Conservation (phyloP, 1,140 invertebrate genomes). For the Latrodectus geometricus region DNA sequence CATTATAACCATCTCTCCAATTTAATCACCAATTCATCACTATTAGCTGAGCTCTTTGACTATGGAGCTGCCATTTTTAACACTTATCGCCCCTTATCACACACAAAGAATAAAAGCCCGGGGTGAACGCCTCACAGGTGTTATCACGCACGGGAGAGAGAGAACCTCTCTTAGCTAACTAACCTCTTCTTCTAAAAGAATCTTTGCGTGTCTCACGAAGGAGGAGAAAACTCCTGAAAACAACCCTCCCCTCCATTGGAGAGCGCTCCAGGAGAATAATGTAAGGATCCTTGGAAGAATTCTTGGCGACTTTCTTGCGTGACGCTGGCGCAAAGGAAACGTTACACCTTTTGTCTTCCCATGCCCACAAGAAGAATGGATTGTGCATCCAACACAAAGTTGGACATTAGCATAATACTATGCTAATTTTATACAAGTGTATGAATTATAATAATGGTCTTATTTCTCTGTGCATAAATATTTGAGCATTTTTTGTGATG, state of each 20-base stretch:
- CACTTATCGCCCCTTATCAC: slow-evolving; percentile 25
- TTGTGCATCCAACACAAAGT: not conserved
- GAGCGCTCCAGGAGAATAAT: not conserved
- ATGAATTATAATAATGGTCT: slow-evolving; percentile 56
- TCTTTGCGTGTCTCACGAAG: slow-evolving; percentile 50
- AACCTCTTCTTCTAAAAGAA: slow-evolving; percentile 44
- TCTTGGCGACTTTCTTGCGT: slow-evolving; percentile 53
- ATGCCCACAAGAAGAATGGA: slow-evolving; percentile 15
- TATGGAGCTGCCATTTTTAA: slow-evolving; percentile 29
- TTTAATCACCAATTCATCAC: slow-evolving; percentile 44
- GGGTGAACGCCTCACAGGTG: slow-evolving; percentile 21
- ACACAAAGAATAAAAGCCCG: not conserved
- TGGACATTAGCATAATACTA: slow-evolving; percentile 42
- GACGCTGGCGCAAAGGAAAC: slow-evolving; percentile 25
- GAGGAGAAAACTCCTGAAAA: not conserved
- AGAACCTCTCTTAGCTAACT: not conserved
- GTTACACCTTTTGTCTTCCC: slow-evolving; percentile 57
- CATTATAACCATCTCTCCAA: not conserved
- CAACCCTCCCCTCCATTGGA: not conserved
- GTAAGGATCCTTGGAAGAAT: slow-evolving; percentile 37
- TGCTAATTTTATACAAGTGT: slow-evolving; percentile 53
- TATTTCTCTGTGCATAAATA: slow-evolving; percentile 22
- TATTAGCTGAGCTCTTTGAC: not conserved
- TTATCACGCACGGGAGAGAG: slow-evolving; percentile 24
- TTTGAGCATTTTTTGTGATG: not conserved